Evolutionary conservation across 2,113 vertebrate genomes (phyloP), one percentile per base, ranked within the genome.

Genomic region (Brachypteracias leptosomus): DNA sequence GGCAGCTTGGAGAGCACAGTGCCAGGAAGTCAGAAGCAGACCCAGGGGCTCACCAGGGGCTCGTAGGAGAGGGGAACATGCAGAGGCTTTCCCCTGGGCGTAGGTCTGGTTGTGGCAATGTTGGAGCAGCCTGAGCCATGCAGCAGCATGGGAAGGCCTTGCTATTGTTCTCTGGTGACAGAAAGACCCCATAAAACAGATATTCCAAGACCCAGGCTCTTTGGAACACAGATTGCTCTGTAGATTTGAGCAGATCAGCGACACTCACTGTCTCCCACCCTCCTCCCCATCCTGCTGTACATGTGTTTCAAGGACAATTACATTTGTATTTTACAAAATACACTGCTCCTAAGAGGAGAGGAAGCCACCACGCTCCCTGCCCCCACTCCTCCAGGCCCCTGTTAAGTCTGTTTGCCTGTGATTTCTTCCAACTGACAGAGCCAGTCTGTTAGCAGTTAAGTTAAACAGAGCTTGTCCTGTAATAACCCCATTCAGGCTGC

Each of bases 401-500:
- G 85, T 94, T 96, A 96, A 94, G 73, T 72, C 94, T 96, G 63
- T 93, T 97, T 91, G 97, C 79, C 93, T 94, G 73, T 90, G 94
- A 96, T 97, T 96, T 93, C 95, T 96, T 96, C 95, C 96, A 97
- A 95, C 93, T 90, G 95, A 94, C 90, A 96, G 87, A 94, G 92
- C 66, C 82, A 91, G 94, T 90, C 97, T 97, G 97, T 96, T 96
- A 96, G 96, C 96, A 95, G 97, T 97, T 97, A 97, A 97, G 97
- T 96, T 89, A 97, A 97, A 97, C 96, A 96, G 96, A 97, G 92
- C 93, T 96, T 96, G 96, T 97, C 97, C 97, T 97, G 97, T 97
- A 97, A 97, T 97, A 97, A 97, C 97, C 97, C 92, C 49, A 4
- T 65, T 85, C 89, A 85, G 85, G 76, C 94, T 94, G 93, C 90